Evolutionary conservation across 2,888 invertebrate species (phyloP).

Genomic region (Strigamia transsilvanica): DNA sequence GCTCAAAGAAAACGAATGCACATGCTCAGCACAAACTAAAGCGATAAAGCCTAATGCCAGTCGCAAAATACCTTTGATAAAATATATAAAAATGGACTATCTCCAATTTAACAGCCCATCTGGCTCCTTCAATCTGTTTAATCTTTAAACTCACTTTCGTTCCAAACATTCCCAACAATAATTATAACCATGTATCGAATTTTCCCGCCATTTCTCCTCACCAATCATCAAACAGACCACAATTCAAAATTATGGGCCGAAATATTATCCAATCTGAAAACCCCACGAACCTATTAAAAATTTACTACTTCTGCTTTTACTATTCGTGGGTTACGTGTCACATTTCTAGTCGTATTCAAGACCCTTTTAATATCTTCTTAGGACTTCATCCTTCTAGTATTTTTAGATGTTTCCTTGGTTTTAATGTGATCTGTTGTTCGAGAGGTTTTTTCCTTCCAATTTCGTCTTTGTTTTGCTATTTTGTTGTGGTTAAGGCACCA

Average conservation of each 20-base stretch:
- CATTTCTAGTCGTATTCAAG: background rate
- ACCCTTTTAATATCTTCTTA: background rate
- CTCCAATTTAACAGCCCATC: conserved; percentile 22
- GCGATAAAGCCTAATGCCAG: background rate
- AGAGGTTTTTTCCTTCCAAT: background rate
- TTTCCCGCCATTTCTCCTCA: background rate
- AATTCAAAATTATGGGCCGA: background rate
- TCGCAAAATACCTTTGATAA: conserved; percentile 28
- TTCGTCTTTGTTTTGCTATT: background rate
- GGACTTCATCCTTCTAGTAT: background rate
- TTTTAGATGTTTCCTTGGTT: conserved; percentile 24
- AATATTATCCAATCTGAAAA: background rate
- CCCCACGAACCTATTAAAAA: background rate
- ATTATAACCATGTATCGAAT: background rate
- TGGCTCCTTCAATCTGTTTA: background rate
- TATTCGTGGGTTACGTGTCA: background rate
- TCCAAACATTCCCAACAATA: conserved; percentile 9
- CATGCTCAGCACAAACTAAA: conserved; percentile 3
- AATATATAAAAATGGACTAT: conserved; percentile 31
- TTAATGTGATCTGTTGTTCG: background rate
- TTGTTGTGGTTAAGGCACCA: background rate
- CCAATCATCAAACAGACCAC: background rate
- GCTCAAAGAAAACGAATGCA: background rate
- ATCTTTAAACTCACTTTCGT: conserved; percentile 14
- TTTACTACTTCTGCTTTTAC: background rate